Evolutionary conservation across 2,888 invertebrate genomes (phyloP), one percentile per base, ranked within the genome.

Genomic region (Drosophila testacea): DNA sequence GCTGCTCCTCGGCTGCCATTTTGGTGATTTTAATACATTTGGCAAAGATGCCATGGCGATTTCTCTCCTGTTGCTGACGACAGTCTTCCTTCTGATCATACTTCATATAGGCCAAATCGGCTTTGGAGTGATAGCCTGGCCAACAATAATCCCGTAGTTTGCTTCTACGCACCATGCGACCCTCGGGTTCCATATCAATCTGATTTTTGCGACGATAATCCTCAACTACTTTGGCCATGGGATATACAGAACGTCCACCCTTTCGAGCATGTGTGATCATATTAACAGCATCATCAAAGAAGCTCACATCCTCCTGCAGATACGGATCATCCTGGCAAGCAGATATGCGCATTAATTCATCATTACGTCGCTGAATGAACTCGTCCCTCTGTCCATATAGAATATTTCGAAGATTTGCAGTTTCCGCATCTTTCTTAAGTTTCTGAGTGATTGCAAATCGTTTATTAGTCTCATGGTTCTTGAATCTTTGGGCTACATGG

Each of bases 111-210:
- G 38, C 11, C 27, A 55, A 1, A 9, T 62, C 36, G 4, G 62
- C 62, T 38, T 62, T 54, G 32, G 46, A 32, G 32, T 47, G 36
- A 38, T 30, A 62, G 7, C 62, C 62, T 4, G 62, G 62, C 62
- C 62, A 62, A 46, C 62, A 62, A 10, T 54, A 55, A 9, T 62
- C 62, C 0, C 62, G 62, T 2, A 55, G 5, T 6, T 22, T 38
- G n/a, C 22, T 62, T 1, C 62, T 36, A 4, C 13, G 46, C 27
- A 62, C 55, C 46, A 46, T 32, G 9, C 55, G 44, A 13, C 62
- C 71, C 83, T 7, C 90, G 75, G 4, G 91, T 90, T 68, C 46
- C 16, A 55, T 16, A 6, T 62, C 62, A 13, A 62, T 55, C 5
- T 39, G 6, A 7, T 62, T 46, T 2, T 30, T 16, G 4, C 32